Evolutionary conservation across 2,888 invertebrate species (phyloP), one percentile per base, ranked within the genome.

Genomic region (Galeruca laticollis): DNA sequence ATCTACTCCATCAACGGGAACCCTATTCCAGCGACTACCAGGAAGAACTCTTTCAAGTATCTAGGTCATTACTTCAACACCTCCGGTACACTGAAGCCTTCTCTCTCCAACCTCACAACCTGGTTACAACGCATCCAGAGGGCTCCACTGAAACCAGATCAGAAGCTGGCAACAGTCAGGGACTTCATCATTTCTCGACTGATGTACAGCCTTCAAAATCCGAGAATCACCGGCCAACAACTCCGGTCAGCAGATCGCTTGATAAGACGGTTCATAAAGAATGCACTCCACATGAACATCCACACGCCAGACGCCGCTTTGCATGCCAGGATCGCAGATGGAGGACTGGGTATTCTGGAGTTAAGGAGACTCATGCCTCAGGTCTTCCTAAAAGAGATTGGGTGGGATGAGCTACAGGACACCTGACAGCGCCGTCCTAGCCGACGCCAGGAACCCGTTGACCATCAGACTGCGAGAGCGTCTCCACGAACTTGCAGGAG

Each of bases 221-320:
- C 82, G 0, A 70, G 70, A 1, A 54, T 76, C 0, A 77, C 78
- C 0, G 66, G 70, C 0, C 70, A 56, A 11, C 33, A 59, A n/a
- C 66, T 72, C 6, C 37, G 47, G 33, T 70, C 60, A 4, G 68
- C 57, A 3, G 71, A 75, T 33, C 61, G 67, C 11, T 18, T 69
- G 8, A 52, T 72, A 5, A 65, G 65, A 3, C 43, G 69, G 37
- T n/a, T 71, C 15, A 67, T 75, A 9, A 69, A 77, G 56, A 31
- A 60, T 9, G 83, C 84, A 79, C 85, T 87, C 86, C 88, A 88
- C 86, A 86, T 88, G 85, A 83, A 86, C 84, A 85, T 85, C 2
- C 80, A 75, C 77, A 81, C 69, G 73, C 80, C 76, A 71, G 78
- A 75, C 80, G 81, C 77, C 76, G 78, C 61, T 71, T 73, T 77